Evolutionary conservation across 2,113 vertebrate genomes (phyloP), one percentile per base, ranked within the genome.

Genomic region (Python bivittatus): DNA sequence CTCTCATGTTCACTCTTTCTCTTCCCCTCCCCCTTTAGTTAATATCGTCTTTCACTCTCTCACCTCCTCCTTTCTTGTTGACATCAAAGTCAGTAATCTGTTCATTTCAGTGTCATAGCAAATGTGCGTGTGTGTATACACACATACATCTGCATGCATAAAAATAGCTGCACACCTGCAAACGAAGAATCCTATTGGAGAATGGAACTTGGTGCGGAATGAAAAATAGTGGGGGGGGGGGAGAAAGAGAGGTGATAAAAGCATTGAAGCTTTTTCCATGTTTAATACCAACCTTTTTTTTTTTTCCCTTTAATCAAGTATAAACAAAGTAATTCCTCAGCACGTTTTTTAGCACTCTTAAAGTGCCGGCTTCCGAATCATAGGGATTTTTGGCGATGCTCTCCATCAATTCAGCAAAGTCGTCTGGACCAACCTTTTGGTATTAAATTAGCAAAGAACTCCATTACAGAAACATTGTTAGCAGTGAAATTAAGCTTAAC

Each of bases 51-150:
- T 96, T 92, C 92, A 94, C 92, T 93, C 25, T 93, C 96, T 95
- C 90, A 17, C 94, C 96, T 95, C 88, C 96, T 96, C 91, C 96
- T 96, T 95, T 94, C 86, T 52, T 85, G 96, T 96, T 97, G 97
- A 98, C 98, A 98, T 98, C 98, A 98, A 97, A 98, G 97, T 95
- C 97, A 96, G 96, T 95, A 97, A 98, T 98, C 98, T 97, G 98
- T 98, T 98, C 97, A 98, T 95, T 98, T 97, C 96, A 88, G 94
- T 97, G 96, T 98, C 98, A 97, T 95, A 96, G 97, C 96, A 93
- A 94, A 97, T 97, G 97, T 97, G 97, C 96, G 93, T 9, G 33
- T 22, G 72, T 79, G 42, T 20, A 42, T 33, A 96, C 96, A 95
- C 94, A 95, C 96, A 95, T 92, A 96, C 96, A 92, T 91, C 85